Percentiles rank a stretch among this genome's conserved stretches.
phyloP scores from a whole-genome alignment of 2,797 vertebrate genomes.

The Anabas testudineus region DNA sequence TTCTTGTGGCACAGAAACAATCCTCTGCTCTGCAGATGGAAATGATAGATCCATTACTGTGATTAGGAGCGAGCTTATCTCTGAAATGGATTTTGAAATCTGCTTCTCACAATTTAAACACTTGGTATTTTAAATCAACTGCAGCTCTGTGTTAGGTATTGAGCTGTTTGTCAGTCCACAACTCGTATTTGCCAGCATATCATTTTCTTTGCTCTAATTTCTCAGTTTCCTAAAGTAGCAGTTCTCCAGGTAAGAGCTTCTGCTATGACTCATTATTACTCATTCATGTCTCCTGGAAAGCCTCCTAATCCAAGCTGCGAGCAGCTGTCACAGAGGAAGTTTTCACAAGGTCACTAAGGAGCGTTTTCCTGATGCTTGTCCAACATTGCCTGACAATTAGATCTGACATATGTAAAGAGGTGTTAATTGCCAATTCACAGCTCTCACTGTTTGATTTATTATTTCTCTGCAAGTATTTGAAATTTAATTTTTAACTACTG shows the following conservation, averaged over 20 bases:
- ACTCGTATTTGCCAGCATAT: conserved; percentile 11
- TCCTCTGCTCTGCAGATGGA: conserved; percentile 82
- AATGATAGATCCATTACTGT: conserved; percentile 49
- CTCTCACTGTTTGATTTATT: conserved; percentile 25
- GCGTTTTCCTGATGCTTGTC: conserved; percentile 28
- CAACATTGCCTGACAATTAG: conserved; percentile 46
- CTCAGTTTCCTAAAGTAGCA: conserved; percentile 43
- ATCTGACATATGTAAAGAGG: conserved; percentile 30
- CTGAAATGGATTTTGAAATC: conserved; percentile 44
- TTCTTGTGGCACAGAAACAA: conserved; percentile 83
- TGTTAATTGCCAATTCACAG: conserved; percentile 49
- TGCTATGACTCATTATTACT: conserved; percentile 49
- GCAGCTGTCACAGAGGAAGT: conserved; percentile 48
- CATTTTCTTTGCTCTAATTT: conserved; percentile 14
- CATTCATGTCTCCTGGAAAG: conserved; percentile 33
- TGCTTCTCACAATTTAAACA: conserved; percentile 15
- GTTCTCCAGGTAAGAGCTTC: conserved; percentile 49
- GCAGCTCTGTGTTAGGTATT: conserved; percentile 9
- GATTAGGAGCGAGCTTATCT: conserved; percentile 49
- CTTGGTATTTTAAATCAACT: neutral
- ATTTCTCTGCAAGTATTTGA: conserved; percentile 26
- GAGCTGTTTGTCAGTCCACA: conserved; percentile 17
- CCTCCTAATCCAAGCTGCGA: conserved; percentile 42
- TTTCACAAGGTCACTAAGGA: conserved; percentile 32
- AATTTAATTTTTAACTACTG: conserved; percentile 18